Evolutionary conservation across 2,113 vertebrate genomes (phyloP).

Genomic region (Ameiurus melas): DNA sequence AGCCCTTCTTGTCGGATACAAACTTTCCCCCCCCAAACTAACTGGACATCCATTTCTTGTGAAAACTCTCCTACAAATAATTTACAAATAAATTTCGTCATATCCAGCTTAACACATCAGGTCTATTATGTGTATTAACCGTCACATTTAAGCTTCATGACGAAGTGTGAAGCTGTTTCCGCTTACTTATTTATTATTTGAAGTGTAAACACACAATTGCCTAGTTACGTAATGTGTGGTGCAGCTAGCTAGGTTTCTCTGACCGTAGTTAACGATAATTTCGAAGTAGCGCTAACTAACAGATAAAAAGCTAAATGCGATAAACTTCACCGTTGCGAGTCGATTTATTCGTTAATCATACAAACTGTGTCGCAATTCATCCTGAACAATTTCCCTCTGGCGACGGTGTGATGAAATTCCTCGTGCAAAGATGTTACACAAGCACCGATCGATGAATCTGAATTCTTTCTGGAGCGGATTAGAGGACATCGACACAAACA

Average conservation of each 20-base stretch:
- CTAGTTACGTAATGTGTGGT: not conserved
- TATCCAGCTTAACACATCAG: not conserved
- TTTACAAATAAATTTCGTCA: not conserved
- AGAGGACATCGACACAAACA: not conserved
- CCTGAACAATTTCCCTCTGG: no score
- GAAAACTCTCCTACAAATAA: not conserved
- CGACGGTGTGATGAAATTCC: not conserved
- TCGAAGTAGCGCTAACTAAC: not conserved
- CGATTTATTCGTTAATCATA: not conserved
- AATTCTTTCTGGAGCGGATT: not conserved
- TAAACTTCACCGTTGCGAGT: not conserved
- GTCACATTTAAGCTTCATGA: no score
- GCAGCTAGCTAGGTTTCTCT: not conserved
- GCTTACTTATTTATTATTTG: not conserved
- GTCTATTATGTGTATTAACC: no score
- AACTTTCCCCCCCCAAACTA: not conserved
- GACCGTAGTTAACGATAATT: not conserved
- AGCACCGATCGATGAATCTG: not conserved
- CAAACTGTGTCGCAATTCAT: not conserved
- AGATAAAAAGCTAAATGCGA: not conserved
- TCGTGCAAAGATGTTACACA: not conserved
- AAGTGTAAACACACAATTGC: not conserved
- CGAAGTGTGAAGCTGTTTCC: no score
- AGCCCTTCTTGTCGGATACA: not conserved
- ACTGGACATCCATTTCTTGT: not conserved